A percentile compares a stretch with the other conserved stretches of the same genome.
Conservation (phyloP, 2,888 invertebrate genomes). For the Beris chalybata region DNA sequence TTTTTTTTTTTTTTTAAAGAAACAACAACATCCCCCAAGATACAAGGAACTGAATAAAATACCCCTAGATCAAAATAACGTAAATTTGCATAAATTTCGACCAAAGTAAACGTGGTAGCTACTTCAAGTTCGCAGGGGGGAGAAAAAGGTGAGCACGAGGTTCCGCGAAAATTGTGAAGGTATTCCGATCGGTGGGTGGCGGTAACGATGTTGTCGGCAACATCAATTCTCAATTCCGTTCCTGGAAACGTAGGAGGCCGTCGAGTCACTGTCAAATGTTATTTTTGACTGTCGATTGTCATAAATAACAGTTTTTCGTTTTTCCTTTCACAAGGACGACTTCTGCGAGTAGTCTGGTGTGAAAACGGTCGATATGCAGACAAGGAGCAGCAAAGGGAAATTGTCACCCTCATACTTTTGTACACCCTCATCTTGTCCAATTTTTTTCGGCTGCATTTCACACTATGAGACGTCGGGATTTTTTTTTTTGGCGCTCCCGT, state of each 20-base stretch:
- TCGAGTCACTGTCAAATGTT: slow-evolving; percentile 19
- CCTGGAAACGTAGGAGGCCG: not conserved
- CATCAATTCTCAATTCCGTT: slow-evolving; percentile 19
- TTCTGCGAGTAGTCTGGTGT: not conserved
- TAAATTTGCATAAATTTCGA: slow-evolving; percentile 40
- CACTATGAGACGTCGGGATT: slow-evolving; percentile 18
- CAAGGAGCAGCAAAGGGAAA: slow-evolving; percentile 26
- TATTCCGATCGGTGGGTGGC: not conserved
- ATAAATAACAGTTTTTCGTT: slow-evolving; percentile 35
- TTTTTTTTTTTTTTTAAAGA: not conserved
- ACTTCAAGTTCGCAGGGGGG: not conserved
- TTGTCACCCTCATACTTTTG: slow-evolving; percentile 36
- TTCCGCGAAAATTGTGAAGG: not conserved
- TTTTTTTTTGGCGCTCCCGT: slow-evolving; percentile 7
- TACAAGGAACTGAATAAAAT: slow-evolving; percentile 18
- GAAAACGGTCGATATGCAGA: not conserved
- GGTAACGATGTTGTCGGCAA: slow-evolving; percentile 11
- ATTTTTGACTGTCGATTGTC: slow-evolving; percentile 34
- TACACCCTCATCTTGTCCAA: slow-evolving; percentile 11
- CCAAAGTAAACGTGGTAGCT: slow-evolving; percentile 24
- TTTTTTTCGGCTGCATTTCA: slow-evolving; percentile 2
- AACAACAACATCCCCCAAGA: slow-evolving; percentile 9
- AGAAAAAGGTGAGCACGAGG: not conserved
- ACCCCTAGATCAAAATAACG: slow-evolving; percentile 37
- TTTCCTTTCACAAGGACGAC: slow-evolving; percentile 31